Conservation (phyloP, 2,113 vertebrate genomes). For the Sturnira hondurensis region DNA sequence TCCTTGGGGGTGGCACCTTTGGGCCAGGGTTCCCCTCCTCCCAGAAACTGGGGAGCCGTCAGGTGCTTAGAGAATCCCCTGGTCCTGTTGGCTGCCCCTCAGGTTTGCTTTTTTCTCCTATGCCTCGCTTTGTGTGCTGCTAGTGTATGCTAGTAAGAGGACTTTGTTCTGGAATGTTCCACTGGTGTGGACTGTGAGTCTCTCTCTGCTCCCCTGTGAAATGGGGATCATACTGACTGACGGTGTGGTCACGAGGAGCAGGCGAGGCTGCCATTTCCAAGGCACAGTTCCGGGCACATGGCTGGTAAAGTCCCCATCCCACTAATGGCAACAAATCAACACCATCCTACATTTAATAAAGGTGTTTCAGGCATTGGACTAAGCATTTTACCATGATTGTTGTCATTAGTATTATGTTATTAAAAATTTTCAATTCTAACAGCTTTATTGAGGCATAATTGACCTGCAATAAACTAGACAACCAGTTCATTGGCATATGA, state of each 20-base stretch:
- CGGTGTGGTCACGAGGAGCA: background rate
- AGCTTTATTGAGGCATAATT: background rate
- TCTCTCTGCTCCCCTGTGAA: background rate
- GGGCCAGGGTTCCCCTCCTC: background rate
- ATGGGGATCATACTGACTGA: fast-evolving
- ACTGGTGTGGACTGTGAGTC: background rate
- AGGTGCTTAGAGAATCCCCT: background rate
- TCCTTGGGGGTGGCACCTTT: fast-evolving
- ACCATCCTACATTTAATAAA: background rate
- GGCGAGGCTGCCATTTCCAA: background rate
- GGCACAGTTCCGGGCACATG: background rate
- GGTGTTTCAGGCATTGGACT: background rate
- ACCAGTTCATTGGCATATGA: background rate
- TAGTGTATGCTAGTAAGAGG: background rate
- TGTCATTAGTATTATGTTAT: background rate
- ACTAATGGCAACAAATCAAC: fast-evolving
- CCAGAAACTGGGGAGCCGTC: too few species aligned
- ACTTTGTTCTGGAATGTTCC: background rate
- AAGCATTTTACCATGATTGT: background rate
- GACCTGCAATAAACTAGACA: fast-evolving
- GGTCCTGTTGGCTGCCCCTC: fast-evolving
- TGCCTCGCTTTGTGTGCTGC: background rate
- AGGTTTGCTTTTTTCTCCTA: background rate
- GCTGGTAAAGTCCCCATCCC: background rate
- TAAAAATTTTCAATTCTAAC: background rate